Evolutionary conservation across 2,797 vertebrate species (phyloP).

Genomic region (Astyanax mexicanus): DNA sequence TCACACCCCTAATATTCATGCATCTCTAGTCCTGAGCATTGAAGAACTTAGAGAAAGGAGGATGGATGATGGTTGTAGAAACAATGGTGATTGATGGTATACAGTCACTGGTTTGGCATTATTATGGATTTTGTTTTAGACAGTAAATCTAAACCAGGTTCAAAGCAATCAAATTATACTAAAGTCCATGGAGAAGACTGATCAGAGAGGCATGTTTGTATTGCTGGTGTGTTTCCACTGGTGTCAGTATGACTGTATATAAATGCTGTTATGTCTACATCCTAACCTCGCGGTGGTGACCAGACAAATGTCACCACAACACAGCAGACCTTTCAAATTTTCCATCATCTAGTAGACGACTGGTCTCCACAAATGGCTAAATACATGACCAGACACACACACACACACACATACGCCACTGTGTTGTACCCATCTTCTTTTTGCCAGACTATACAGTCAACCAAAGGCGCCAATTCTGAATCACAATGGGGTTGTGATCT

Average conservation of each 20-base stretch:
- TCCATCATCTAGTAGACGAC: background rate
- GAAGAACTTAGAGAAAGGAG: no score
- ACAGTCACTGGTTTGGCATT: no score
- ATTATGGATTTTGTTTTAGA: no score
- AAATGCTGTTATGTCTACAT: background rate
- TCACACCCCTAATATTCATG: no score
- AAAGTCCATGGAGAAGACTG: background rate
- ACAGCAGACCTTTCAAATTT: background rate
- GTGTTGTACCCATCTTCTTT: no score
- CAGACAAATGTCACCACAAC: background rate
- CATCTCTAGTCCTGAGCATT: no score
- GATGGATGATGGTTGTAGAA: no score
- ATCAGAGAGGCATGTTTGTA: background rate
- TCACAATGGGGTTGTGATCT: no score
- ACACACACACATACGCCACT: background rate
- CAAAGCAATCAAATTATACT: no score
- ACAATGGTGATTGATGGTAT: no score
- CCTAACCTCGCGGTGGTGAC: background rate
- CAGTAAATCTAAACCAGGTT: background rate
- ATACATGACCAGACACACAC: slow-evolving; percentile 24
- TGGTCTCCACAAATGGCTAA: background rate
- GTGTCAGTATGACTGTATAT: background rate
- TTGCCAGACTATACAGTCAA: background rate
- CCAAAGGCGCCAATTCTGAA: no score
- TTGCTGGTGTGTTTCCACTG: background rate